Evolutionary conservation across 2,888 invertebrate genomes (phyloP).

Genomic region (Peribatodes rhomboidaria): DNA sequence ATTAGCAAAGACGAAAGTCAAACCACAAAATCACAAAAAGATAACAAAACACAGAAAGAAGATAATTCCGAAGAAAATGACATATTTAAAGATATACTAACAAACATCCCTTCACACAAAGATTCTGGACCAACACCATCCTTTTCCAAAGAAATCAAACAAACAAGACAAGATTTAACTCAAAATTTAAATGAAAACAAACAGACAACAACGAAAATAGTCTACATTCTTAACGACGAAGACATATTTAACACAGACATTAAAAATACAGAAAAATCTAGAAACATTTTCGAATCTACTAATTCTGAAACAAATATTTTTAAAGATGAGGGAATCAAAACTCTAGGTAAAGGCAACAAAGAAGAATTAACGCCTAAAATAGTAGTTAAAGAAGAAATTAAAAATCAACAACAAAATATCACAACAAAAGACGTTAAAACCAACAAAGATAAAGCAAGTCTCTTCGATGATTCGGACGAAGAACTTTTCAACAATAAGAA

Average conservation of each 20-base stretch:
- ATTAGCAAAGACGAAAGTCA: conserved; percentile 10
- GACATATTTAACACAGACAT: conserved; percentile 68
- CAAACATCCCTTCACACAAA: conserved; percentile 4
- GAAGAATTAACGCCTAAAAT: conserved; percentile 24
- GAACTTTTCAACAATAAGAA: conserved; percentile 64
- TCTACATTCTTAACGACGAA: conserved; percentile 77
- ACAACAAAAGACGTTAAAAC: conserved; percentile 30
- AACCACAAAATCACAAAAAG: neutral
- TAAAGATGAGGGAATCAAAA: conserved; percentile 30
- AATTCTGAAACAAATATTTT: conserved; percentile 10
- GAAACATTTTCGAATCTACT: neutral
- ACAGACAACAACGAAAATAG: conserved; percentile 65
- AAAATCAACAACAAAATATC: conserved; percentile 43
- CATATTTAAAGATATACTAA: conserved; percentile 3
- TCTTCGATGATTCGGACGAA: conserved; percentile 73
- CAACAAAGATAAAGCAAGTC: conserved; percentile 37
- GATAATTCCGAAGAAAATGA: neutral
- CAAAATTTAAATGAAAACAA: conserved; percentile 22
- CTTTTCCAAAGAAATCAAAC: conserved; percentile 20
- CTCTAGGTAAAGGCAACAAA: conserved; percentile 34
- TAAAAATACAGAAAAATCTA: conserved; percentile 32
- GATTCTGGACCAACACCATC: neutral
- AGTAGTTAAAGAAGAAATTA: conserved; percentile 1
- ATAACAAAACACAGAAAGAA: conserved; percentile 6
- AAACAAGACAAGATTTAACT: conserved; percentile 3